Percentiles rank a stretch among this genome's conserved stretches.
These are phyloP conservation scores for Hipposideros armiger DNA, from an alignment of 2,113 vertebrate species.

Conservation along the genomic window DNA sequence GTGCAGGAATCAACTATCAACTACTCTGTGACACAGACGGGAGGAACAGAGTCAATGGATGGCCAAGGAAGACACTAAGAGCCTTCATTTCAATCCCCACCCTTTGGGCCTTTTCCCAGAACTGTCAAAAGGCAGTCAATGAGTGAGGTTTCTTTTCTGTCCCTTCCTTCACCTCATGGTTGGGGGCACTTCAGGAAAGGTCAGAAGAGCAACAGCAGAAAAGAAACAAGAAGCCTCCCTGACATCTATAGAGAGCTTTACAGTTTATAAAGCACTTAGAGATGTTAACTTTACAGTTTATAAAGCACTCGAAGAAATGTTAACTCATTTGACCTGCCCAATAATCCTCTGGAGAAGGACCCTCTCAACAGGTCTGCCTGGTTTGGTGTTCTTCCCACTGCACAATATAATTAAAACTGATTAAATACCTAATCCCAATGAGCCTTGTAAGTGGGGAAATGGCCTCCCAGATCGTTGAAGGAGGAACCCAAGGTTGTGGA, in stretches of 20 bases:
- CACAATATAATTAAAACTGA: no score
- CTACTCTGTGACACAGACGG: neutral
- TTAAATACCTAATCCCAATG: neutral
- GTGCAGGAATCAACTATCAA: neutral
- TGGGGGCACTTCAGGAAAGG: neutral
- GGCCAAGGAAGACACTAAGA: neutral
- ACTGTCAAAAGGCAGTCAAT: neutral
- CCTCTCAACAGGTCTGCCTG: neutral
- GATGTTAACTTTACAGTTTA: accelerated
- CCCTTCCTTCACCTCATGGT: accelerated
- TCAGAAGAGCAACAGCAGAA: neutral
- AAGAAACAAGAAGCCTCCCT: neutral
- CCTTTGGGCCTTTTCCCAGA: neutral
- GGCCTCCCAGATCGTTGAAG: neutral
- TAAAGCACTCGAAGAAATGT: neutral
- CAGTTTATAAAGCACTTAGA: neutral
- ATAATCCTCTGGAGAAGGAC: neutral
- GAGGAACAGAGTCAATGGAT: accelerated
- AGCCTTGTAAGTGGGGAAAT: neutral
- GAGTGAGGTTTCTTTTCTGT: neutral
- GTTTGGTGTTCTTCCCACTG: neutral
- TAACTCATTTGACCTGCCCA: neutral
- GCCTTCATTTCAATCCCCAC: neutral
- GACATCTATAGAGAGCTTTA: accelerated
- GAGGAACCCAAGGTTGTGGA: no score